Evolutionary conservation across 2,888 invertebrate species (phyloP).

Genomic region (Drosophila borealis): DNA sequence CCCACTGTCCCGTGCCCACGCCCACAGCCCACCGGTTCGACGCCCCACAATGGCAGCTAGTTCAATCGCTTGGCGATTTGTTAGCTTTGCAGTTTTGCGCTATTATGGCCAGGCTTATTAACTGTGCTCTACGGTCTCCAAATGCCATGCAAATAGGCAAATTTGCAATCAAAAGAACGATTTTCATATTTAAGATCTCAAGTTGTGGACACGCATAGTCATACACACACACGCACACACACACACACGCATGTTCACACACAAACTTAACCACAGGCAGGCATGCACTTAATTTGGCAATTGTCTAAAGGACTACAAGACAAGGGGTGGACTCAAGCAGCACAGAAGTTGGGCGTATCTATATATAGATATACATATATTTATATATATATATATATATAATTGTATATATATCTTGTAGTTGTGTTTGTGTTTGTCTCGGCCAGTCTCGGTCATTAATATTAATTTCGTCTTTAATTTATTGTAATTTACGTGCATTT

Average conservation of each 20-base stretch:
- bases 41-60: slow-evolving; percentile 30
- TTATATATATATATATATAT: background rate
- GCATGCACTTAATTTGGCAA: slow-evolving; percentile 76
- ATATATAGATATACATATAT: slow-evolving; percentile 1
- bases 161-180: slow-evolving; percentile 69
- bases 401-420: background rate
- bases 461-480: slow-evolving; percentile 79
- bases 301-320: slow-evolving; percentile 54
- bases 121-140: slow-evolving; percentile 40
- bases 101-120: slow-evolving; percentile 63
- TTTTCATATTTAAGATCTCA: slow-evolving; percentile 72
- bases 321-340: background rate
- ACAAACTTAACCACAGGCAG: slow-evolving; percentile 18
- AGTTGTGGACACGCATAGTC: slow-evolving; percentile 9
- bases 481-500: slow-evolving; percentile 81
- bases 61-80: slow-evolving; percentile 67
- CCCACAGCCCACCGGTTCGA: background rate
- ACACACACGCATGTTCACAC: background rate
- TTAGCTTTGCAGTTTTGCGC: slow-evolving; percentile 49
- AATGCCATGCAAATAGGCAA: slow-evolving; percentile 67
- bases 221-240: slow-evolving; percentile 1
- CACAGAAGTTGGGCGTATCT: slow-evolving; percentile 9
- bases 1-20: background rate
- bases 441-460: slow-evolving; percentile 72
- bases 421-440: slow-evolving; percentile 34